Conservation (phyloP, 2,797 vertebrate species). For the Phoeniculus purpureus region DNA sequence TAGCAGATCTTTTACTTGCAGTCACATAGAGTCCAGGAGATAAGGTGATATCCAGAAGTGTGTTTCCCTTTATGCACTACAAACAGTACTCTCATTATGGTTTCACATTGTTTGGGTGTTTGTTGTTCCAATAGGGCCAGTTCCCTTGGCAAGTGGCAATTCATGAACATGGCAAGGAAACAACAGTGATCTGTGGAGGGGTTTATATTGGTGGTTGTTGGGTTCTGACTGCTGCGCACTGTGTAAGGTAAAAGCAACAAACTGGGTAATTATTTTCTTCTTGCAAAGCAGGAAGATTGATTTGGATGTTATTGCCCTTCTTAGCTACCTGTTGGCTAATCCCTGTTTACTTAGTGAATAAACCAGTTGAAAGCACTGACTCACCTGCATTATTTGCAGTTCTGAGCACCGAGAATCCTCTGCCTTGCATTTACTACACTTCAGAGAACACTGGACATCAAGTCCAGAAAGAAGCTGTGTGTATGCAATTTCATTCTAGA, state of each 20-base stretch:
- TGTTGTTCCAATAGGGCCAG: conserved; percentile 82
- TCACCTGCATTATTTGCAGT: background rate
- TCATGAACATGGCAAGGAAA: conserved; percentile 59
- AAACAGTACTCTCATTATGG: background rate
- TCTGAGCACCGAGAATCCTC: background rate
- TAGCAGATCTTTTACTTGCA: background rate
- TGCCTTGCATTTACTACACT: background rate
- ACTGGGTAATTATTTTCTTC: background rate
- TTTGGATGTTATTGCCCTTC: background rate
- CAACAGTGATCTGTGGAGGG: conserved; percentile 85
- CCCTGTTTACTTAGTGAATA: background rate
- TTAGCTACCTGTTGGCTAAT: background rate
- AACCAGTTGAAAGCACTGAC: background rate
- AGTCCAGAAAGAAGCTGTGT: background rate
- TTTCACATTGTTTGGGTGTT: background rate
- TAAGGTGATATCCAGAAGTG: background rate
- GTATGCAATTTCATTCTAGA: background rate
- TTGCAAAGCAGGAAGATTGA: background rate
- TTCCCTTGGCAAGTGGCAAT: conserved; percentile 95
- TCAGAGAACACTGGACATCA: background rate
- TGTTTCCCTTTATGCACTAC: background rate
- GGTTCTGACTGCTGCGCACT: conserved; percentile 94
- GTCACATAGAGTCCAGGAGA: background rate
- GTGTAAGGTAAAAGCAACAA: conserved; percentile 84
- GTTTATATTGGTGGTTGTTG: conserved; percentile 93